Base-by-base conservation (phyloP, 1,140 invertebrate genomes). In the Drosophila tsacasi region DNA sequence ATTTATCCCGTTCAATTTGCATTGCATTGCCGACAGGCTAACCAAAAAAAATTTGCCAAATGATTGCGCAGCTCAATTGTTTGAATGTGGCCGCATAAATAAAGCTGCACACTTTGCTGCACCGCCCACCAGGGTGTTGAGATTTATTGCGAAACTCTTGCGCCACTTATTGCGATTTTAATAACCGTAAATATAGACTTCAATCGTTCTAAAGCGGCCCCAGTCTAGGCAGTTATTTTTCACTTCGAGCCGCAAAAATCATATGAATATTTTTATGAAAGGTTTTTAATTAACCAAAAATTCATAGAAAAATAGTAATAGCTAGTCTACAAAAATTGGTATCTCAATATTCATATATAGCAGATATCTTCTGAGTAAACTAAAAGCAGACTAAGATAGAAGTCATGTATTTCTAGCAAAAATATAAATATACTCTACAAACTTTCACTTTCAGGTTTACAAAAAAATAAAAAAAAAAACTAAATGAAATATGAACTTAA, bases 1-100 rank as follows among this genome's bases (percentile, higher is more conserved):
- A 90, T 85, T 90, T 79, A 86, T 85, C 55, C 54, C 69, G 63
- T 74, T 85, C 81, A 75, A 75, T 80, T 87, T 86, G 59, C 64
- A 89, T 75, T 80, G 73, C 81, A 42, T 63, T 61, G 83, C 76
- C 54, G 80, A 83, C 83, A 87, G 76, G 69, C 73, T 71, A 72
- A 76, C 52, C 15, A 39, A 75, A 72, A 76, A 86, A 69, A 78
- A 58, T 59, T 62, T 68, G 75, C 75, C 83, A 79, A 86, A 63
- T 82, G 83, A 79, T 83, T 69, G 79, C 83, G 30, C 66, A 74
- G 47, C 47, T 76, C 81, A 84, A 84, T 80, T 84, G 65, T 80
- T 77, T 72, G 40, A 72, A 61, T 60, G 67, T 64, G 67, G 32
- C 55, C 44, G 50, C 67, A 81, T 81, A 78, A 81, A 85, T 85